Percentiles rank a stretch among this genome's conserved stretches.
Evolutionary conservation across 2,797 vertebrate genomes (phyloP).

Genomic region (Luscinia megarhynchos): DNA sequence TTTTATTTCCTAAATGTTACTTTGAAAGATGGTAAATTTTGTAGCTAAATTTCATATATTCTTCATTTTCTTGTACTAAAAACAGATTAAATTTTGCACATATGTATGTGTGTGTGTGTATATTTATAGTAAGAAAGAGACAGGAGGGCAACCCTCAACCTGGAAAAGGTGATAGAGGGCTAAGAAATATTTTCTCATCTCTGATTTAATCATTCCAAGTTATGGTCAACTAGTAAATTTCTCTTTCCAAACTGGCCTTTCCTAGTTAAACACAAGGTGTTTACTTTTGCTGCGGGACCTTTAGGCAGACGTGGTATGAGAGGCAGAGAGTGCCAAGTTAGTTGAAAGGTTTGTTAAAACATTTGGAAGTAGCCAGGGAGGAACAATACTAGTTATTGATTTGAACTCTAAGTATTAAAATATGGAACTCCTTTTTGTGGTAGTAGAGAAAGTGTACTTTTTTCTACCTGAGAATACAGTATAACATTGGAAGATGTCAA

Average conservation of each 20-base stretch:
- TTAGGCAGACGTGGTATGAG: constrained; percentile 17
- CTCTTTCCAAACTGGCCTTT: constrained; percentile 48
- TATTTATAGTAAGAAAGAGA: not conserved
- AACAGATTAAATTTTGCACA: not conserved
- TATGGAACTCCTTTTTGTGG: not conserved
- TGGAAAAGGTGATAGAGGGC: constrained; percentile 43
- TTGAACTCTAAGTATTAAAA: not conserved
- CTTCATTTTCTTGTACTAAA: not conserved
- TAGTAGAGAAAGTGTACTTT: not conserved
- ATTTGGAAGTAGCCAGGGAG: not conserved
- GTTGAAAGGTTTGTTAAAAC: constrained; percentile 47
- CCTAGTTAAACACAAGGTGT: constrained; percentile 19
- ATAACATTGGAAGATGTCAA: not conserved
- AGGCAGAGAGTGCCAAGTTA: constrained; percentile 18
- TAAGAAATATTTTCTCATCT: constrained; percentile 48
- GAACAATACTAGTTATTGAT: not conserved
- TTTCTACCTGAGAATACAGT: not conserved
- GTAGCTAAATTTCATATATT: not conserved
- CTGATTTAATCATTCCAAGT: constrained; percentile 31
- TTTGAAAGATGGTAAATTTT: not conserved
- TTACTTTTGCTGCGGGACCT: constrained; percentile 58
- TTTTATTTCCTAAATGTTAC: not conserved
- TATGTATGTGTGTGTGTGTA: not conserved
- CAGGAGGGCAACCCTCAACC: not conserved
- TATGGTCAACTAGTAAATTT: constrained; percentile 40